phyloP scores from a whole-genome alignment of 1,140 invertebrate genomes.

The Macrocentrus cingulum region DNA sequence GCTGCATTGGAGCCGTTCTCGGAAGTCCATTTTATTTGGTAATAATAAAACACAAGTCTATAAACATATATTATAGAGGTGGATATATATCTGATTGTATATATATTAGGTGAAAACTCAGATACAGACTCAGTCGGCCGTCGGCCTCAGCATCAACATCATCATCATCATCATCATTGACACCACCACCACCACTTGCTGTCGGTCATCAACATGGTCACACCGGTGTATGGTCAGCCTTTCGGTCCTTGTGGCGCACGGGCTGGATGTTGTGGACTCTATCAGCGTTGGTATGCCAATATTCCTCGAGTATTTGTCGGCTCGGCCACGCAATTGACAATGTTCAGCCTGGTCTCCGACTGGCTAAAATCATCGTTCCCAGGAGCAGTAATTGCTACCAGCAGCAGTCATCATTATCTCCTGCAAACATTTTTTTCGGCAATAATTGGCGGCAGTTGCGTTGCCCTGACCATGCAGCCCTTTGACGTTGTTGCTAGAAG shows the following conservation, averaged over 20 bases:
- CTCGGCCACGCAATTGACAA: constrained; percentile 81
- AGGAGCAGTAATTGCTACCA: constrained; percentile 46
- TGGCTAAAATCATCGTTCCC: constrained; percentile 61
- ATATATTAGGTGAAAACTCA: constrained; percentile 79
- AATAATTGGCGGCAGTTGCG: constrained; percentile 72
- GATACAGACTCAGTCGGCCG: constrained; percentile 74
- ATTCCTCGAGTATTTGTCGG: constrained; percentile 81
- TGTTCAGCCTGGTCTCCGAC: constrained; percentile 72
- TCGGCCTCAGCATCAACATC: too few species aligned
- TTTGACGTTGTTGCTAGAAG: constrained; percentile 84
- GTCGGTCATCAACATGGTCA: constrained; percentile 87
- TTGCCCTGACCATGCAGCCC: constrained; percentile 78
- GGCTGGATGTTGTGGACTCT: constrained; percentile 76
- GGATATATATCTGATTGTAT: background rate
- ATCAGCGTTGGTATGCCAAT: constrained; percentile 75
- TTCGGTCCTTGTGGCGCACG: constrained; percentile 68
- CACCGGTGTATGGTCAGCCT: constrained; percentile 67
- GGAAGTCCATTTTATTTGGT: constrained; percentile 84
- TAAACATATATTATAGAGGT: background rate
- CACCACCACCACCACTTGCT: constrained; percentile 77
- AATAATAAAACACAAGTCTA: constrained; percentile 32
- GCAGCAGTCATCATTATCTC: constrained; percentile 49
- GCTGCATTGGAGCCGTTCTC: constrained; percentile 71
- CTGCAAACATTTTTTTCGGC: constrained; percentile 71
- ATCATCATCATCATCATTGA: too few species aligned